A percentile compares a stretch with the other conserved stretches of the same genome.
phyloP scores from a whole-genome alignment of 2,888 invertebrate genomes.

The Xylota sylvarum region DNA sequence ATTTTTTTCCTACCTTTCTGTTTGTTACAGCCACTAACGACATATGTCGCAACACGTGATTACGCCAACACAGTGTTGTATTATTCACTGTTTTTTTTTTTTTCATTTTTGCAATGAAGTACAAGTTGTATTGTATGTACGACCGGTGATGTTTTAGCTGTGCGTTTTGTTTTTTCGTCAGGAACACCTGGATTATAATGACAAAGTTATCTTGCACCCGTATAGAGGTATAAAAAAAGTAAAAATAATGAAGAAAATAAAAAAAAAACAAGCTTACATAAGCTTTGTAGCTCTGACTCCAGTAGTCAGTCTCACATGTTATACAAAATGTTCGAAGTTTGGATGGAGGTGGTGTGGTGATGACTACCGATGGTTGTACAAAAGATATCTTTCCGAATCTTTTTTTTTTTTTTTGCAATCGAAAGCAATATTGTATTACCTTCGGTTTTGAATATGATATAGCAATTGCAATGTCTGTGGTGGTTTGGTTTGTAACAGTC shows the following conservation, averaged over 20 bases:
- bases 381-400: slow-evolving; percentile 27
- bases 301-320: slow-evolving; percentile 28
- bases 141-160: neutral
- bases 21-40: slow-evolving; percentile 34
- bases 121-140: slow-evolving; percentile 21
- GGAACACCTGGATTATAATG: slow-evolving; percentile 70
- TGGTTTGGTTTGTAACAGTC: neutral
- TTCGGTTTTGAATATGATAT: slow-evolving; percentile 17
- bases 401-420: slow-evolving; percentile 39
- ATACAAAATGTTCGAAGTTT: slow-evolving; percentile 33
- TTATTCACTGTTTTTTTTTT: slow-evolving; percentile 3
- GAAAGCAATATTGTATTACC: slow-evolving; percentile 36
- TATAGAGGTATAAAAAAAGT: neutral
- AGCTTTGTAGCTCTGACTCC: slow-evolving; percentile 28
- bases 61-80: slow-evolving; percentile 58
- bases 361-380: slow-evolving; percentile 3
- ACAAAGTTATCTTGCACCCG: slow-evolving; percentile 48
- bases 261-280: slow-evolving; percentile 51
- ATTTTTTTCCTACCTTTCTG: slow-evolving; percentile 17
- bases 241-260: slow-evolving; percentile 18
- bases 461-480: neutral
- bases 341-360: neutral
- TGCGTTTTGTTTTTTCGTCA: slow-evolving; percentile 28
- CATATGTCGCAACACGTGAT: slow-evolving; percentile 76
- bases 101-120: slow-evolving; percentile 19